These are phyloP conservation scores for Colletes gigas DNA, from an alignment of 1,140 invertebrate genomes.

Conservation along the genomic window DNA sequence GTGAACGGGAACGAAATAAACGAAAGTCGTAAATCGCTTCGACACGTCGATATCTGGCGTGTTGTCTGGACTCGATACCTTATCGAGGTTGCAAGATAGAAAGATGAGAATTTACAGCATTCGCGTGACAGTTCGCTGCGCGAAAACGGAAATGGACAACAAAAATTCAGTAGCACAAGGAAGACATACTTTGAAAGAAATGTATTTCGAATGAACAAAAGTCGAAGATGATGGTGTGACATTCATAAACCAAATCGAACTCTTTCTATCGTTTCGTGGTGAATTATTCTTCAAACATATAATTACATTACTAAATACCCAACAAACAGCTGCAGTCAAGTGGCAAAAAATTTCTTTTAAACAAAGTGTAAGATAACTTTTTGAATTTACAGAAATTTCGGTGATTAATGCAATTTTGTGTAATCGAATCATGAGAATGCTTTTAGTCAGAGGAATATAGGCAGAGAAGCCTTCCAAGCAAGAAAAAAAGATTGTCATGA, in stretches of 20 bases:
- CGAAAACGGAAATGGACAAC: constrained; percentile 44
- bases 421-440: too few relatives aligned
- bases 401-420: too few relatives aligned
- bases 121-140: constrained; percentile 49
- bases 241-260: not conserved
- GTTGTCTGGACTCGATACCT: constrained; percentile 62
- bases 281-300: too few relatives aligned
- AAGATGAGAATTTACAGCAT: constrained; percentile 65
- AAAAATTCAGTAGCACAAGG: constrained; percentile 24
- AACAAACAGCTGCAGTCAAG: too few relatives aligned
- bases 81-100: constrained; percentile 59
- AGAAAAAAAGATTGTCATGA: too few relatives aligned
- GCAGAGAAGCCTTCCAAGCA: too few relatives aligned
- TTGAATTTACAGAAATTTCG: too few relatives aligned
- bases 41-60: constrained; percentile 62
- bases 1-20: constrained; percentile 57
- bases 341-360: too few relatives aligned
- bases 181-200: constrained; percentile 16
- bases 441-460: too few relatives aligned
- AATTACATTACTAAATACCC: too few relatives aligned
- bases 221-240: not conserved
- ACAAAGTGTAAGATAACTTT: too few relatives aligned
- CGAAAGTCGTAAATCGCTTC: constrained; percentile 60
- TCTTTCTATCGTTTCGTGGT: too few relatives aligned
- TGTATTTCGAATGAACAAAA: constrained; percentile 10